Conservation (phyloP, 2,797 vertebrate genomes). For the Hoplostethus atlanticus region DNA sequence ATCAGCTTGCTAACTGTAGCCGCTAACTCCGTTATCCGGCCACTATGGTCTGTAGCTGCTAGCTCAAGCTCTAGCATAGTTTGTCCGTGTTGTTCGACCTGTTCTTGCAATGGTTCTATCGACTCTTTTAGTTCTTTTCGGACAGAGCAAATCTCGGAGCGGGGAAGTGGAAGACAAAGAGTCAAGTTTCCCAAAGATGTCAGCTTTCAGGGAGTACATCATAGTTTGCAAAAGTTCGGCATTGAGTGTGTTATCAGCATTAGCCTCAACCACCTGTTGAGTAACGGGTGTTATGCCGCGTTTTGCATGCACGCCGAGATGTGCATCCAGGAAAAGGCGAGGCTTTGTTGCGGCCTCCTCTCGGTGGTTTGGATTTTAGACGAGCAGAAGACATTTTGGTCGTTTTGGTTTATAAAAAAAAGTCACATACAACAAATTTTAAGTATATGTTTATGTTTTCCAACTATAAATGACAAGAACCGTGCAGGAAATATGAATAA, state of each 20-base stretch:
- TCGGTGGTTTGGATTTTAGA: neutral
- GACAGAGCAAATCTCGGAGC: constrained; percentile 9
- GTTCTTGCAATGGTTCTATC: neutral
- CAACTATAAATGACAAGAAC: neutral
- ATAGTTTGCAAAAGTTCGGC: constrained; percentile 2
- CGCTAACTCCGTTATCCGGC: neutral
- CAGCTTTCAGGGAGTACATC: constrained; percentile 4
- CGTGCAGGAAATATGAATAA: neutral
- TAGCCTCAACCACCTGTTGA: constrained; percentile 8
- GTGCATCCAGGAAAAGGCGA: neutral
- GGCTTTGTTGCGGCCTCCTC: constrained; percentile 3
- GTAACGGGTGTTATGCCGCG: neutral
- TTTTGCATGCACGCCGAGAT: no score
- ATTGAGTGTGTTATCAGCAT: neutral
- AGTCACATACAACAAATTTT: neutral
- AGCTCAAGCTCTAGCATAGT: neutral
- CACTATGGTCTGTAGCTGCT: neutral
- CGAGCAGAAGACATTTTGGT: constrained; percentile 3
- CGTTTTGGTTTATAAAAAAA: neutral
- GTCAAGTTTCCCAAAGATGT: constrained; percentile 14
- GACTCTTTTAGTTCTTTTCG: neutral
- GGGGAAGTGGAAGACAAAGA: neutral
- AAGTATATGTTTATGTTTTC: constrained; percentile 12
- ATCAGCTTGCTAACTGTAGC: neutral
- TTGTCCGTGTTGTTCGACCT: neutral